Conservation (phyloP, 30 jellyfish, hydroid and myxozoan genomes). For the Pelagia noctiluca region DNA sequence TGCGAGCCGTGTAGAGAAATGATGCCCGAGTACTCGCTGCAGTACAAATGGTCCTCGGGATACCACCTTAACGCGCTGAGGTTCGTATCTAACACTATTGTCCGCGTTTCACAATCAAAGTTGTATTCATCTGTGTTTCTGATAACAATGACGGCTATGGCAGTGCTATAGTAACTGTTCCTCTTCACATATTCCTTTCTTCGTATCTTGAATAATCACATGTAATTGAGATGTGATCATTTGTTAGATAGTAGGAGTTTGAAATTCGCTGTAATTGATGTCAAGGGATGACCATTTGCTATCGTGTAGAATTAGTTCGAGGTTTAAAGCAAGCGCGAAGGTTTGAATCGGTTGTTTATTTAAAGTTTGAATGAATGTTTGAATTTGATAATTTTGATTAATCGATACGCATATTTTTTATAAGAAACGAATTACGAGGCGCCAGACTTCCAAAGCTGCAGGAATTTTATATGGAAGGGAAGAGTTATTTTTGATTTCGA, state of each 20-base stretch:
- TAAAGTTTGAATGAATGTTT: too few species aligned
- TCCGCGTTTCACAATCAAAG: neutral
- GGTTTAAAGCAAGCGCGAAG: neutral
- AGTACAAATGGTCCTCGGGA: conserved; percentile 88
- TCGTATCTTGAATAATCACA: neutral
- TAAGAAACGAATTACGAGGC: too few species aligned
- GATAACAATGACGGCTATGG: conserved; percentile 78
- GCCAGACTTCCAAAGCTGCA: too few species aligned
- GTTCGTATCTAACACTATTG: conserved; percentile 29
- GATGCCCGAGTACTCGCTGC: conserved; percentile 90
- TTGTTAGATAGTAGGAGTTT: too few species aligned
- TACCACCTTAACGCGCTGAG: conserved; percentile 71
- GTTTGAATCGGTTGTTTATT: neutral
- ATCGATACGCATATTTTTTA: too few species aligned
- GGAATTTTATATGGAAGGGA: too few species aligned
- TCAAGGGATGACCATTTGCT: neutral
- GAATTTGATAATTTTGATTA: too few species aligned
- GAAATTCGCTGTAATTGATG: too few species aligned
- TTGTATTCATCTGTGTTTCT: neutral
- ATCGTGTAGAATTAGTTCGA: neutral
- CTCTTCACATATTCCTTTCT: conserved; percentile 15
- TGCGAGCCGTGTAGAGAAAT: conserved; percentile 38
- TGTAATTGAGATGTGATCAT: too few species aligned
- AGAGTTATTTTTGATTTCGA: too few species aligned
- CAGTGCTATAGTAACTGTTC: conserved; percentile 77